These are phyloP conservation scores for Manacus vitellinus DNA, from an alignment of 2,113 vertebrate genomes.

Conservation along the genomic window DNA sequence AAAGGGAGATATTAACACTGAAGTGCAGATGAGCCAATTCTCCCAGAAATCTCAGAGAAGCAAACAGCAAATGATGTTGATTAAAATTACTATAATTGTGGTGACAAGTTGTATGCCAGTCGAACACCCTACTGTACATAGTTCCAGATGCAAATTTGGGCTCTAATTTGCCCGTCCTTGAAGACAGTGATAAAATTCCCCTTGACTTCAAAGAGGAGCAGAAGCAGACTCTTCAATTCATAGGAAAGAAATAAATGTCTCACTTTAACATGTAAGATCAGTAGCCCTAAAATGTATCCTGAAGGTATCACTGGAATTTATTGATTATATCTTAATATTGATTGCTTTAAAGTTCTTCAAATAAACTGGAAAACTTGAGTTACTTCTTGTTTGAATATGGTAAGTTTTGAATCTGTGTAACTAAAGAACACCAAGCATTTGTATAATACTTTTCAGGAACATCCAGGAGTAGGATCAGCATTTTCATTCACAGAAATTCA, in stretches of 20 bases:
- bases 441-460: background rate
- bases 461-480: background rate
- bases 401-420: background rate
- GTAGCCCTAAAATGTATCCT: background rate
- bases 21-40: constrained; percentile 6
- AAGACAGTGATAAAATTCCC: background rate
- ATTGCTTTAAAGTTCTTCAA: background rate
- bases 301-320: background rate
- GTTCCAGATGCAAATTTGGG: constrained; percentile 31
- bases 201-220: constrained; percentile 3
- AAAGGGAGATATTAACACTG: constrained; percentile 6
- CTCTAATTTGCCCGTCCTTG: constrained; percentile 29
- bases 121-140: background rate
- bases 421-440: background rate
- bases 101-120: constrained; percentile 26
- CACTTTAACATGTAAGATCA: background rate
- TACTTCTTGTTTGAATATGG: background rate
- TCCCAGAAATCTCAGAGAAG: constrained; percentile 16
- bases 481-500: constrained; percentile 1
- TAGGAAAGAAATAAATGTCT: background rate
- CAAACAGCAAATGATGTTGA: constrained; percentile 26
- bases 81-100: constrained; percentile 58
- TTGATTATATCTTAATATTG: background rate
- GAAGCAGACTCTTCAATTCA: background rate
- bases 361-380: background rate